These are phyloP conservation scores for Lottia scabra DNA, from an alignment of 2,888 invertebrate genomes.

Conservation along the genomic window DNA sequence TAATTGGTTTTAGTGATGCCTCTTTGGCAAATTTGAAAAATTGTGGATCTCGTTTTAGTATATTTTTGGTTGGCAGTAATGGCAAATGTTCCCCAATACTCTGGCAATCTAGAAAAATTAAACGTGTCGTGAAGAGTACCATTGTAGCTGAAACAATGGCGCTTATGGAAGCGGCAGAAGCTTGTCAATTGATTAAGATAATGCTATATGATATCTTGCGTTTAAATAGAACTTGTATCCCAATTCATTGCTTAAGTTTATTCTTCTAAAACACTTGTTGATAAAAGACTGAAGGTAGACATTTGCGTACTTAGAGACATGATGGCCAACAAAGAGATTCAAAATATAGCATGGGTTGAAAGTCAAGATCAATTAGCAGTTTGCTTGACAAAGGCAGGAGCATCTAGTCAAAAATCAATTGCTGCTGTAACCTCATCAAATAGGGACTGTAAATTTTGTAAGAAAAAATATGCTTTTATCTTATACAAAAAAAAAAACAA, in stretches of 20 bases:
- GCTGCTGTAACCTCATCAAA: not conserved
- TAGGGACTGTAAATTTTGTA: no score
- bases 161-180: not conserved
- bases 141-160: not conserved
- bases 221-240: no score
- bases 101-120: not conserved
- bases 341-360: no score
- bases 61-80: slow-evolving; percentile 1
- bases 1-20: not conserved
- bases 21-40: slow-evolving; percentile 2
- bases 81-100: not conserved
- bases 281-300: no score
- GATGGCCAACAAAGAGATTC: no score
- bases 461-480: no score
- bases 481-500: no score
- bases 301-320: no score
- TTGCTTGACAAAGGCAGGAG: not conserved
- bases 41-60: not conserved
- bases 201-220: no score
- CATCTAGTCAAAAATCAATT: not conserved
- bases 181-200: not conserved
- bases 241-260: no score
- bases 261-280: no score
- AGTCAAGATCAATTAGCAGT: no score
- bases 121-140: not conserved